Percentiles rank a stretch among this genome's conserved stretches.
Evolutionary conservation across 2,113 vertebrate species (phyloP).

Genomic region (Melanotaenia duboulayi): DNA sequence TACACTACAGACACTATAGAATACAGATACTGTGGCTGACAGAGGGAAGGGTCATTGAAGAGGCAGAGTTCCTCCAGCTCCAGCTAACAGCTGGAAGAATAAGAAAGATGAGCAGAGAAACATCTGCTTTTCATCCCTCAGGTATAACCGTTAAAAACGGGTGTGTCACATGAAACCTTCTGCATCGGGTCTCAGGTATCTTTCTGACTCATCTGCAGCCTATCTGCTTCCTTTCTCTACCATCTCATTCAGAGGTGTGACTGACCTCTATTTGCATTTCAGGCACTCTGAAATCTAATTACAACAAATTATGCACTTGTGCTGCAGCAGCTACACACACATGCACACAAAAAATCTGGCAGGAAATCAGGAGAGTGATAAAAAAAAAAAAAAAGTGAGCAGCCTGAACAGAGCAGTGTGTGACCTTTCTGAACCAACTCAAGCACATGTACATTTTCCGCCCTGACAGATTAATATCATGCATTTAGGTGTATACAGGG

Average conservation of each 20-base stretch:
- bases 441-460: neutral
- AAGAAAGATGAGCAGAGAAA: conserved; percentile 15
- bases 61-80: conserved; percentile 7
- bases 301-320: conserved; percentile 30
- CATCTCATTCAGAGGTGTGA: conserved; percentile 18
- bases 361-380: conserved; percentile 15
- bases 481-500: neutral
- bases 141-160: conserved; percentile 51
- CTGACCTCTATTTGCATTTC: conserved; percentile 56
- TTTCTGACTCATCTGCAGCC: conserved; percentile 33
- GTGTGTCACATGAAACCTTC: conserved; percentile 46
- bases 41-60: neutral
- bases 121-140: conserved; percentile 41
- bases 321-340: conserved; percentile 1
- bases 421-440: conserved; percentile 7
- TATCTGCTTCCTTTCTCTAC: conserved; percentile 39
- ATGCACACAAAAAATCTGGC: neutral
- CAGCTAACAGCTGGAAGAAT: conserved; percentile 19
- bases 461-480: neutral
- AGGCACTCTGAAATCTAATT: conserved; percentile 45
- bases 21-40: neutral
- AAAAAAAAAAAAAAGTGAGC: neutral
- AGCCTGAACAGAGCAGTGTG: neutral
- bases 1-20: no score
- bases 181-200: conserved; percentile 16